phyloP scores from a whole-genome alignment of 1,140 invertebrate species.

The Magallana angulata region DNA sequence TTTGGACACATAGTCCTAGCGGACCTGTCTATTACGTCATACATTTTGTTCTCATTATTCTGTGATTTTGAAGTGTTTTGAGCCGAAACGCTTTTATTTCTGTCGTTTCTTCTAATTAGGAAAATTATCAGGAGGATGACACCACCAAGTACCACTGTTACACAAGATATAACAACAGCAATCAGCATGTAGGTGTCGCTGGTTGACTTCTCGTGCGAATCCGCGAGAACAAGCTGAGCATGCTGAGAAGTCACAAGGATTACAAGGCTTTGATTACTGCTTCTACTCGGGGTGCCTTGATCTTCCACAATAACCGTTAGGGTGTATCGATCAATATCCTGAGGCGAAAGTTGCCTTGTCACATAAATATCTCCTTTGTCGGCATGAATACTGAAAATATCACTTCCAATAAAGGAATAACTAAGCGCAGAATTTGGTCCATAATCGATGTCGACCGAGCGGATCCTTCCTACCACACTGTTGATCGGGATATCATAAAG shows the following conservation, averaged over 20 bases:
- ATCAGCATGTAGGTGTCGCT: constrained; percentile 67
- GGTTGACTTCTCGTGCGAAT: background rate
- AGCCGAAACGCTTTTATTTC: constrained; percentile 48
- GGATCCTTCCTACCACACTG: constrained; percentile 83
- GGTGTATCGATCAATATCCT: constrained; percentile 51
- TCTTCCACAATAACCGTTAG: constrained; percentile 58
- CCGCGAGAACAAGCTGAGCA: background rate
- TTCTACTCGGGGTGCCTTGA: constrained; percentile 51
- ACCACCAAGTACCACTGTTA: constrained; percentile 71
- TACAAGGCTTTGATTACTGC: constrained; percentile 43
- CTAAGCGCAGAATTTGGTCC: constrained; percentile 94
- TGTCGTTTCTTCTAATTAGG: constrained; percentile 66
- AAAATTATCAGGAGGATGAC: constrained; percentile 71
- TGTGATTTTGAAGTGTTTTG: background rate
- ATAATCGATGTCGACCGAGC: constrained; percentile 93
- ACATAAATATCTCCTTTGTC: constrained; percentile 89
- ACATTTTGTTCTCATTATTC: constrained; percentile 6
- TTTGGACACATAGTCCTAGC: background rate
- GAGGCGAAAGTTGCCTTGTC: constrained; percentile 71
- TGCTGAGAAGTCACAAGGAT: constrained; percentile 52
- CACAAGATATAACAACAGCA: constrained; percentile 68
- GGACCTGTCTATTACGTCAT: constrained; percentile 15
- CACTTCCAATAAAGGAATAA: constrained; percentile 88
- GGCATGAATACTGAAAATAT: constrained; percentile 92
- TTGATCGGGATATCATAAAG: constrained; percentile 53